A percentile compares a stretch with the other conserved stretches of the same genome.
Conservation (phyloP, 1,140 invertebrate species). For the Andricus grossulariae region DNA sequence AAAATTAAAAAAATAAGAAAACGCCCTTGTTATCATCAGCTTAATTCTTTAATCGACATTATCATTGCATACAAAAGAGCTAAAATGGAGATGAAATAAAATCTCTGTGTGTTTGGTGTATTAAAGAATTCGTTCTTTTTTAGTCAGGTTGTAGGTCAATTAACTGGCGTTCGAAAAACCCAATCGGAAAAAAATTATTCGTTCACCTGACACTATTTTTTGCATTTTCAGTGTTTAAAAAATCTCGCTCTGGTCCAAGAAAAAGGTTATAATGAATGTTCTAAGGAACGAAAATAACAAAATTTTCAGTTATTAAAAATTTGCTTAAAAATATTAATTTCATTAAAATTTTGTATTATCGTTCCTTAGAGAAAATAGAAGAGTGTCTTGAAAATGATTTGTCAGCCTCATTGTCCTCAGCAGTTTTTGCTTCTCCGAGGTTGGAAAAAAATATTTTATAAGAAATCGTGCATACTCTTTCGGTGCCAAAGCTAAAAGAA, state of each 20-base stretch:
- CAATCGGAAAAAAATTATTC: constrained; percentile 3
- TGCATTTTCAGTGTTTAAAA: too few species aligned
- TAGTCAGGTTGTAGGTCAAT: constrained; percentile 12
- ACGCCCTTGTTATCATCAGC: too few species aligned
- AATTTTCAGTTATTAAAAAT: neutral
- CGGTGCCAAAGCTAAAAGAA: constrained; percentile 58
- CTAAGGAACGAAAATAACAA: neutral
- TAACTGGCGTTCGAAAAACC: constrained; percentile 2
- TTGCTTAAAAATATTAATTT: neutral
- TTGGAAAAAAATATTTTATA: constrained; percentile 36
- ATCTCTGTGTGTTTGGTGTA: too few species aligned
- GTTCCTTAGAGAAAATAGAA: neutral
- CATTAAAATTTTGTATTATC: neutral
- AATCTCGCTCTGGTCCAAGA: too few species aligned
- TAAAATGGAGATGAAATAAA: too few species aligned
- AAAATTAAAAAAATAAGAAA: too few species aligned
- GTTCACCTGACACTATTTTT: constrained; percentile 2
- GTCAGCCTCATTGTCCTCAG: neutral
- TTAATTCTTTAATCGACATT: too few species aligned
- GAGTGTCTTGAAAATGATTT: too few species aligned
- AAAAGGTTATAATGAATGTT: too few species aligned
- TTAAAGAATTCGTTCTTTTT: neutral
- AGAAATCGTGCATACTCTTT: constrained; percentile 49
- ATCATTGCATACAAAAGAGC: too few species aligned
- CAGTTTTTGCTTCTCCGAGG: constrained; percentile 14